phyloP scores from a whole-genome alignment of 2,888 invertebrate genomes.

The Trissolcus brochymenae region DNA sequence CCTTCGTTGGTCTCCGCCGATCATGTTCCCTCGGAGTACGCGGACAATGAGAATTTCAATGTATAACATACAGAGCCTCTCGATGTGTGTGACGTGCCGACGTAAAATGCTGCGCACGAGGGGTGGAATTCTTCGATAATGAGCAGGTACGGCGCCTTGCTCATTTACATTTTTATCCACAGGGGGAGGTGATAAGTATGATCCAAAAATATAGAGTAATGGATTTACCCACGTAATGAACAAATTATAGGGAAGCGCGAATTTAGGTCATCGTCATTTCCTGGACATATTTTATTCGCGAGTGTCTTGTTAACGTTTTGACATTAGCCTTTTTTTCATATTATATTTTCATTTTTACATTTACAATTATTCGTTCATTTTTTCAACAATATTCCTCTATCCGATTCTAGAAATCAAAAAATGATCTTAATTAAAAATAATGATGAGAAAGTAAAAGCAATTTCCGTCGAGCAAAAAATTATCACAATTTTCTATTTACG shows the following conservation, averaged over 20 bases:
- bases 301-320: too few relatives aligned
- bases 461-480: not conserved
- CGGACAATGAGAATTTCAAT: slow-evolving; percentile 51
- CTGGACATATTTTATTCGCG: too few relatives aligned
- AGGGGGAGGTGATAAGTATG: slow-evolving; percentile 31
- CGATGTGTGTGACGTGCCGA: slow-evolving; percentile 42
- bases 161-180: slow-evolving; percentile 37
- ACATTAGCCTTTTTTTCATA: too few relatives aligned
- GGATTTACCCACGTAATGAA: slow-evolving; percentile 7
- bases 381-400: too few relatives aligned
- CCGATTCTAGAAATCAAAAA: too few relatives aligned
- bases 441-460: not conserved
- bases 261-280: too few relatives aligned
- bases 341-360: too few relatives aligned
- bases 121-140: slow-evolving; percentile 37
- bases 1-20: slow-evolving; percentile 17
- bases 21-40: slow-evolving; percentile 35
- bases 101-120: slow-evolving; percentile 19
- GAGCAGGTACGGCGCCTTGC: slow-evolving; percentile 23
- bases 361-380: too few relatives aligned
- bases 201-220: slow-evolving; percentile 25
- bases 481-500: slow-evolving; percentile 16
- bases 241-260: slow-evolving; percentile 4
- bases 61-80: slow-evolving; percentile 35
- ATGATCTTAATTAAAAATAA: not conserved